Evolutionary conservation across 1,140 invertebrate genomes (phyloP), one percentile per base, ranked within the genome.

Genomic region (Teleopsis dalmanni): DNA sequence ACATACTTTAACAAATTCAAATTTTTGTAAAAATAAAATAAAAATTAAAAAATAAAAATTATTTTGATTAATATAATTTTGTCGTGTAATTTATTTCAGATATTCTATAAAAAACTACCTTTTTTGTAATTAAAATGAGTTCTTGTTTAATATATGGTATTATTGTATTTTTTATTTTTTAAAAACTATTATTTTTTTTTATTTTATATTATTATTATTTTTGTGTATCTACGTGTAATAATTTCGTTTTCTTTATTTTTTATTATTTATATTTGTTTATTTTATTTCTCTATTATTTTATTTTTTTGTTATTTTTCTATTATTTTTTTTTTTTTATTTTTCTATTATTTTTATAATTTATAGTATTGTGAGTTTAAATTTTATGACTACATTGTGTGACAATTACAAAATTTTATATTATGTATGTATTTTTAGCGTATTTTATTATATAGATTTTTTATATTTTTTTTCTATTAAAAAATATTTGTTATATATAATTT

Each of bases 171-270:
- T 31, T 31, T 27, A 16, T 13, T 29, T 29, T 29, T 29, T 29
- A 29, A 29, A 29, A 13, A 8, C 31, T 21, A 43, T 13, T 16
- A 29, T 38, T 38, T 23, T 19, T 13, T 38, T 38, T 21, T 9
- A 18, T 33, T 40, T 38, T 42, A 9, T n/a, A 25, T 40, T 42
- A 1, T 42, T 34, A n/a, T 35, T 33, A 14, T 27, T 43, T 16
- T 49, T 37, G 18, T 23, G 33, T 35, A 33, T 29, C 7, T 44
- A 26, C 37, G 31, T 43, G 33, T 36, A 33, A 42, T 21, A 23
- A 40, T 36, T 14, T 27, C 13, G 25, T 47, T 13, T 29, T 26
- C 27, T 37, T 27, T 35, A 16, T 18, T 13, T 8, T 23, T 36
- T 22, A 13, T 34, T 33, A 35, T 46, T 46, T 47, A 21, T 31